Evolutionary conservation across 2,888 invertebrate genomes (phyloP).

Genomic region (Polyploca ridens): DNA sequence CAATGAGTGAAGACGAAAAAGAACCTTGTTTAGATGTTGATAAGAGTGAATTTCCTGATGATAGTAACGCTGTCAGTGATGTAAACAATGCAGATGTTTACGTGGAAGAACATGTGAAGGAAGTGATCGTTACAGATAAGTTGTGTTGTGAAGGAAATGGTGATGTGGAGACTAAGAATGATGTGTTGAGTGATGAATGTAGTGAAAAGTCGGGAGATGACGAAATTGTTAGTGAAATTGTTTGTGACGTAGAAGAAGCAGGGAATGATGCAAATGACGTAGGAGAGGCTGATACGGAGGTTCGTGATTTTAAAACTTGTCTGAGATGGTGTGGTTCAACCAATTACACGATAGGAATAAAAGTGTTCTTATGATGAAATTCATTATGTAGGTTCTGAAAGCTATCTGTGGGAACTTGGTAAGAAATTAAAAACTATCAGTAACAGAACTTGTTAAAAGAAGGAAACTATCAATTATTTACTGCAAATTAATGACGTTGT

Average conservation of each 20-base stretch:
- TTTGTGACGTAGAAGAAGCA: slow-evolving; percentile 9
- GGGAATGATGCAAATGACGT: slow-evolving; percentile 25
- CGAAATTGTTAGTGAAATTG: slow-evolving; percentile 13
- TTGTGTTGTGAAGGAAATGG: slow-evolving; percentile 26
- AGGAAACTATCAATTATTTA: background rate
- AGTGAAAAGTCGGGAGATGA: slow-evolving; percentile 32
- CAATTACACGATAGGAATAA: too few species aligned
- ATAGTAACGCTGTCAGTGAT: slow-evolving; percentile 20
- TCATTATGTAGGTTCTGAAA: too few species aligned
- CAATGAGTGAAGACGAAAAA: slow-evolving; percentile 65
- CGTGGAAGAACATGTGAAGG: slow-evolving; percentile 34
- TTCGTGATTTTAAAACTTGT: background rate
- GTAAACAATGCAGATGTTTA: slow-evolving; percentile 23
- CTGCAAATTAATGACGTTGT: background rate
- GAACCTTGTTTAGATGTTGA: slow-evolving; percentile 40
- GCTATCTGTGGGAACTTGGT: too few species aligned
- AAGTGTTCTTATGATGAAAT: too few species aligned
- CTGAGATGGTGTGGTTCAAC: too few species aligned
- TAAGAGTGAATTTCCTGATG: slow-evolving; percentile 20
- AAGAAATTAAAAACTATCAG: too few species aligned
- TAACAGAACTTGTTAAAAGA: too few species aligned
- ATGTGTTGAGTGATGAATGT: slow-evolving; percentile 33
- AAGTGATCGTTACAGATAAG: slow-evolving; percentile 16
- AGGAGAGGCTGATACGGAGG: slow-evolving; percentile 15
- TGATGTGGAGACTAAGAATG: slow-evolving; percentile 22